These are phyloP conservation scores for Trichopoda pennipes DNA, from an alignment of 2,888 invertebrate genomes.

Conservation along the genomic window DNA sequence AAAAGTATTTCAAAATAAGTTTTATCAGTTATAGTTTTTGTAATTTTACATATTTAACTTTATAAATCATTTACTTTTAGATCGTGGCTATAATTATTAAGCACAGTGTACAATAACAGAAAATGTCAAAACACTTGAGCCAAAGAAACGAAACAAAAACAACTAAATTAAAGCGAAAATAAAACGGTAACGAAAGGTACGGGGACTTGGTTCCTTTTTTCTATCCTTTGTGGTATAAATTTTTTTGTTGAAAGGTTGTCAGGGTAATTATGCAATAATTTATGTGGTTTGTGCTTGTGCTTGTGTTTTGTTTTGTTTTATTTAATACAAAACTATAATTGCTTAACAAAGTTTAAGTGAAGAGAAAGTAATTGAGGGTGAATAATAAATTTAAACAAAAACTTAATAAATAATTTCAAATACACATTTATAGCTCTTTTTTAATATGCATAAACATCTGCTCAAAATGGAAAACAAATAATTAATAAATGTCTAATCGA, in stretches of 20 bases:
- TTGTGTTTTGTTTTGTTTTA: slow-evolving; percentile 52
- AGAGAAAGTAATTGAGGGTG: slow-evolving; percentile 40
- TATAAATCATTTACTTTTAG: too few species aligned
- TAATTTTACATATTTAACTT: too few species aligned
- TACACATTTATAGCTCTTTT: neutral
- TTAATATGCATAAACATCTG: slow-evolving; percentile 57
- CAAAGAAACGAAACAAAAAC: slow-evolving; percentile 37
- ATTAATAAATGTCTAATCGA: slow-evolving; percentile 40
- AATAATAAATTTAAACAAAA: slow-evolving; percentile 15
- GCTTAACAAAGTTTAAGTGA: slow-evolving; percentile 7
- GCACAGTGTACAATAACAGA: neutral
- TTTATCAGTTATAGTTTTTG: too few species aligned
- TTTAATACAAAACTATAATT: slow-evolving; percentile 55
- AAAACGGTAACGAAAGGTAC: slow-evolving; percentile 40
- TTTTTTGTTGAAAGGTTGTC: slow-evolving; percentile 67
- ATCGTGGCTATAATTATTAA: too few species aligned
- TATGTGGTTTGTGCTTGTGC: slow-evolving; percentile 56
- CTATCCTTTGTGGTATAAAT: slow-evolving; percentile 24
- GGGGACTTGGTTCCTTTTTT: slow-evolving; percentile 26
- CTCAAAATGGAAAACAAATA: slow-evolving; percentile 40
- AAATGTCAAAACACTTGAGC: slow-evolving; percentile 62
- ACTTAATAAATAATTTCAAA: slow-evolving; percentile 8
- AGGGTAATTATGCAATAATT: slow-evolving; percentile 68
- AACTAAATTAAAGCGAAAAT: slow-evolving; percentile 2
- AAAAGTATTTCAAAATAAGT: too few species aligned